Base-by-base conservation (phyloP, 2,113 vertebrate species). In the Trichechus manatus region DNA sequence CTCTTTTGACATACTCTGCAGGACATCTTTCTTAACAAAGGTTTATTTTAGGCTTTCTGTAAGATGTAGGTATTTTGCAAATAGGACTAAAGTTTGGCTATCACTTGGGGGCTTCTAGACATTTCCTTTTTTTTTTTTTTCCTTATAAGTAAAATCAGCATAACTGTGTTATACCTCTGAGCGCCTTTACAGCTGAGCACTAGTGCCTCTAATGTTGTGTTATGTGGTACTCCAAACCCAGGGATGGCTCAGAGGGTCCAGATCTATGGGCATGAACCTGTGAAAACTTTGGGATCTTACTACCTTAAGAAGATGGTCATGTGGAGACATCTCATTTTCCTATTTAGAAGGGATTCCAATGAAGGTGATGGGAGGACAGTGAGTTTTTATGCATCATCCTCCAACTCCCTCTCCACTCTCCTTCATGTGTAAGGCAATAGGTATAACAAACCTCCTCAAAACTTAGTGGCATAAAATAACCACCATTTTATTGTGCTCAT, bases 1-100 rank as follows among this genome's bases (percentile, higher is more conserved):
- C 42, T 95, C 53, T 83, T 94, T 95, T 89, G 74, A 85, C 72
- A 92, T 2, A 81, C 25, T 92, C 86, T 75, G 31, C 42, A 84
- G 56, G 53, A 29, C 44, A 96, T 23, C 44, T 22, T 97, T 92
- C 39, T 74, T 91, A 39, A 89, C 39, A 77, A 81, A 81, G 72
- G 0, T 89, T 96, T 96, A 50, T 92, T 56, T 91, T 86, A 75
- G 39, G 42, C 17, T 83, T 8, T 63, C 33, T 93, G 56, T 64
- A 59, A 81, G 47, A 93, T 77, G 61, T 11, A 88, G 66, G 27
- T 74, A 61, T 86, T 47, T 97, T 78, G 53, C n/a, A 75, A 82
- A 80, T 92, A 86, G 36, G n/a, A 61, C n/a, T n/a, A 61, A 61
- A 53, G 3, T 14, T 94, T n/a, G 8, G 50, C 7, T 79, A 61